Conservation (phyloP, 92 coral and sea anemone genomes). For the Umimayanthus chanpuru region DNA sequence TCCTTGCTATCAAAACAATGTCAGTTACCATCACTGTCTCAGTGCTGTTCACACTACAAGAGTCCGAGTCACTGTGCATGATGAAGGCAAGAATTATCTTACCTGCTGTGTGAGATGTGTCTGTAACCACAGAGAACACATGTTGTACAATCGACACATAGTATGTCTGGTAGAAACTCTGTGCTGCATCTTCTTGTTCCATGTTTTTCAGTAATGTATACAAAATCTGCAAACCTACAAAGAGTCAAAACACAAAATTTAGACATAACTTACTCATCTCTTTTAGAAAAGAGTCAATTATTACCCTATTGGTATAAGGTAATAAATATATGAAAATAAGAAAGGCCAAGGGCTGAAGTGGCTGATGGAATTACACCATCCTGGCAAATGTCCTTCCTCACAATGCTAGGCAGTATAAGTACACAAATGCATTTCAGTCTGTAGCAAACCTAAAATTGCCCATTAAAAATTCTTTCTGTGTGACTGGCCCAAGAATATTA, state of each 20-base stretch:
- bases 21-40: background rate
- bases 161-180: slow-evolving; percentile 94
- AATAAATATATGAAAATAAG: background rate
- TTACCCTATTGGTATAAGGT: background rate
- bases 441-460: no score
- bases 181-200: slow-evolving; percentile 89
- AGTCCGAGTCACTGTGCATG: background rate
- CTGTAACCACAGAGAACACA: slow-evolving; percentile 94
- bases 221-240: slow-evolving; percentile 84
- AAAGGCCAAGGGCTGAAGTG: background rate
- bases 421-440: no score
- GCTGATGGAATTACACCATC: background rate
- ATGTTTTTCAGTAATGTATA: slow-evolving; percentile 88
- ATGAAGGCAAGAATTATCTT: background rate
- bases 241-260: slow-evolving; percentile 14
- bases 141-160: slow-evolving; percentile 92
- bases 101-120: slow-evolving; percentile 98
- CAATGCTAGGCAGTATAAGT: background rate
- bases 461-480: no score
- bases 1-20: background rate
- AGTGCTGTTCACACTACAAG: background rate
- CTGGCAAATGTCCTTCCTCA: background rate
- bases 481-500: no score
- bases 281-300: background rate
- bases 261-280: background rate